Conservation (phyloP, 1,140 invertebrate species). For the Papilio glaucus region DNA sequence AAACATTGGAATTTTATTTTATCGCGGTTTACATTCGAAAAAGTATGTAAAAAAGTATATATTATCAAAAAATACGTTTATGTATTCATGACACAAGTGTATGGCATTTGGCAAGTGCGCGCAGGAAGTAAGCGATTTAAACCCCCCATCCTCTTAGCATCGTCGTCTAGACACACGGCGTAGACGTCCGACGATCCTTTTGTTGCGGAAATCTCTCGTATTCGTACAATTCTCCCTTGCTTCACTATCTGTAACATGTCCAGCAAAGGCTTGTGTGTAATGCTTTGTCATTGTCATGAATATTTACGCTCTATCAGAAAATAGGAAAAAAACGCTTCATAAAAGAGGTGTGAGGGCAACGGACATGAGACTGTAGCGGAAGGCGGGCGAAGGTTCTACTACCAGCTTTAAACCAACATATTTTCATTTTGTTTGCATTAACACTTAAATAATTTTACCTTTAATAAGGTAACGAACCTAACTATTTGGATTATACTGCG, state of each 20-base stretch:
- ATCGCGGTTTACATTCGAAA: neutral
- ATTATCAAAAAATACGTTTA: neutral
- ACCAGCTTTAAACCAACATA: no score
- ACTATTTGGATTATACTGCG: no score
- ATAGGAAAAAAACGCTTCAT: neutral
- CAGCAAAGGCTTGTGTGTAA: constrained; percentile 4
- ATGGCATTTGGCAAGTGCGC: neutral
- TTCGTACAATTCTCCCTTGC: neutral
- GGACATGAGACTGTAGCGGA: neutral
- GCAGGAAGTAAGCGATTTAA: neutral
- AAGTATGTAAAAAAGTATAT: no score
- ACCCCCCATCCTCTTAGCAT: neutral
- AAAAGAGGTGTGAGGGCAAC: neutral
- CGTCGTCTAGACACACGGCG: neutral
- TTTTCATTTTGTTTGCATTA: no score
- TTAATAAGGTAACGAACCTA: no score
- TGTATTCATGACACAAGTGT: neutral
- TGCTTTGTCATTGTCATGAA: neutral
- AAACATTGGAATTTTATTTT: neutral
- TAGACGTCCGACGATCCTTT: neutral
- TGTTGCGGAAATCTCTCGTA: neutral
- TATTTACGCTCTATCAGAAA: neutral
- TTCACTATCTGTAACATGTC: neutral
- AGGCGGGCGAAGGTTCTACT: no score
- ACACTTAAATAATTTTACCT: no score